Conservation (phyloP, 2,113 vertebrate species). For the Oreocharis arfaki region DNA sequence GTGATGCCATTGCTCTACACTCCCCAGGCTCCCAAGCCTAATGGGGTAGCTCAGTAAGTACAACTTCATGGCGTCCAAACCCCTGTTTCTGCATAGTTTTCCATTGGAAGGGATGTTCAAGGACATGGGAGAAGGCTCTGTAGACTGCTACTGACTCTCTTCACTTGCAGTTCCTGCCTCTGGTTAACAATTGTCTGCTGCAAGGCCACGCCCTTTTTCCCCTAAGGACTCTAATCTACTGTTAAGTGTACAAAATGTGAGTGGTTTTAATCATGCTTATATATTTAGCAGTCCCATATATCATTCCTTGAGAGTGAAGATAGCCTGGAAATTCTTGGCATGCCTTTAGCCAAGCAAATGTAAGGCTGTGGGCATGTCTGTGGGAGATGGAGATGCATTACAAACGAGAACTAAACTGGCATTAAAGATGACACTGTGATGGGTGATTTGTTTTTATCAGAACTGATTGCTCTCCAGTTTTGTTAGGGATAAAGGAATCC, state of each 20-base stretch:
- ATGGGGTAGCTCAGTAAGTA: not conserved
- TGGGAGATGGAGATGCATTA: not conserved
- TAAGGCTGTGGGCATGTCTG: not conserved
- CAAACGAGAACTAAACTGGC: not conserved
- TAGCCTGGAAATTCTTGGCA: constrained; percentile 14
- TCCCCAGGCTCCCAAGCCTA: not conserved
- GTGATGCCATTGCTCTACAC: not conserved
- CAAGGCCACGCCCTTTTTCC: not conserved
- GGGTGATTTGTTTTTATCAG: not conserved
- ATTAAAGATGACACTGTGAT: not conserved
- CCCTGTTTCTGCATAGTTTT: not conserved
- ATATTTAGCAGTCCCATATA: not conserved
- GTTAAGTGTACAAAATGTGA: not conserved
- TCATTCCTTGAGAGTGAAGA: not conserved
- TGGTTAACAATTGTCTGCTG: not conserved
- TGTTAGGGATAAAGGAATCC: not conserved
- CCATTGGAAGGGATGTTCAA: not conserved
- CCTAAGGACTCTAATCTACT: not conserved
- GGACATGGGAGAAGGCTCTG: not conserved
- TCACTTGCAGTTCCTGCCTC: not conserved
- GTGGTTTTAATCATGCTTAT: not conserved
- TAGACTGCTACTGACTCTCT: not conserved
- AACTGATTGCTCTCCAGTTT: not conserved
- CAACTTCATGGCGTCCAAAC: not conserved
- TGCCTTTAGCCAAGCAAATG: constrained; percentile 11